Evolutionary conservation across 2,113 vertebrate species (phyloP), one percentile per base, ranked within the genome.

Genomic region (Syngnathus scovelli): DNA sequence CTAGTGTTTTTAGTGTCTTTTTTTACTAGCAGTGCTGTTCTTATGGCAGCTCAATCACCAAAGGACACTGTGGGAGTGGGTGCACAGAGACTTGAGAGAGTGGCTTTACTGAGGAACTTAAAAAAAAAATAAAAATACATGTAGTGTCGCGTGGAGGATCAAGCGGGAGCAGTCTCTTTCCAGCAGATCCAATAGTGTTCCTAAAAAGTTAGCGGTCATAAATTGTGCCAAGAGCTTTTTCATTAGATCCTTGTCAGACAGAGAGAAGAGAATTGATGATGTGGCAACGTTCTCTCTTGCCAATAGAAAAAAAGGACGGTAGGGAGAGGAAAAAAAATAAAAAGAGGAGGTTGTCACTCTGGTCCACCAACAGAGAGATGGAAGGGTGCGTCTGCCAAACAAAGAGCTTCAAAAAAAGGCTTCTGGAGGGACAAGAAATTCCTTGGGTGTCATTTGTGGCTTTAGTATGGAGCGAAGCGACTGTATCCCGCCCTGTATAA

Each of bases 401-500:
- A 76, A 76, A 75, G 80, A 75, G 76, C 74, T 68, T 65, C 27
- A 71, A 74, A 85, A 81, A 80, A 70, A 65, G 67, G 67, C 67
- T 48, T 76, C 69, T 69, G 79, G 82, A 82, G 81, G 66, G 18
- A 68, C 70, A 72, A 73, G 74, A 77, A 78, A 76, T 76, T 85
- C 76, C 82, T 78, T 55, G 66, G 82, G 52, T 74, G 77, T 51
- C 65, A 64, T 78, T 78, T 61, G 78, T 69, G 78, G 73, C 60
- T 82, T 87, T 88, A 90, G 86, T 91, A 91, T 0, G 90, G 90
- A 71, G 90, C 87, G 23, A 91, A 91, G 74, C 90, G 61, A 58
- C 90, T 91, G 88, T 91, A 91, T 69, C 90, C 90, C 0, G 89
- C 89, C 67, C 90, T 84, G 74, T 91, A 90, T 83, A 91, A 83